phyloP scores from a whole-genome alignment of 2,888 invertebrate species.

The Drosophila ustulata region DNA sequence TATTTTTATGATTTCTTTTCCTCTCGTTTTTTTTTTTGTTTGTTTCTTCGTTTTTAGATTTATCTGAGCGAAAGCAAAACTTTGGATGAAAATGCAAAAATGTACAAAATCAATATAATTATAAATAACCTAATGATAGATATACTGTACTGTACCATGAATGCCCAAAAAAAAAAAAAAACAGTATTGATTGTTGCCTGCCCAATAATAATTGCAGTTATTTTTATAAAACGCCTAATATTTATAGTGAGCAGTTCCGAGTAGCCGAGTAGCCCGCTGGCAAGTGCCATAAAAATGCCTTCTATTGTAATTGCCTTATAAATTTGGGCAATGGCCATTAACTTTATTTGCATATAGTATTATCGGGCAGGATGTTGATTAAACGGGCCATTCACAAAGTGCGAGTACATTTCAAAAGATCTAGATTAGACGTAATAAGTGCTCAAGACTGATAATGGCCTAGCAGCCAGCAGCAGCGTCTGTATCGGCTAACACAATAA shows the following conservation, averaged over 20 bases:
- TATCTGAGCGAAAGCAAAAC: conserved; percentile 17
- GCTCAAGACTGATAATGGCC: conserved; percentile 56
- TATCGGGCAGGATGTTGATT: conserved; percentile 75
- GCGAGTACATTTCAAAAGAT: conserved; percentile 63
- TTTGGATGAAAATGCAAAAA: conserved; percentile 18
- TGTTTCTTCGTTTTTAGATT: conserved; percentile 22
- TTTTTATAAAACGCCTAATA: not conserved
- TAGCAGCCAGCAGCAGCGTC: conserved; percentile 26
- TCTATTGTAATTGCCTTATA: conserved; percentile 30
- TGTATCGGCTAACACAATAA: conserved; percentile 50
- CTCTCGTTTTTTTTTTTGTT: not conserved
- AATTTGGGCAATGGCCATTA: conserved; percentile 34
- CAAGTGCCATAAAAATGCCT: conserved; percentile 28
- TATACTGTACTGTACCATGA: no score
- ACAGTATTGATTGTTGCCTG: not conserved
- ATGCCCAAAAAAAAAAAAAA: no score
- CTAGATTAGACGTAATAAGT: conserved; percentile 67
- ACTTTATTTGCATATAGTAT: conserved; percentile 66
- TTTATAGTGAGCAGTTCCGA: conserved; percentile 10
- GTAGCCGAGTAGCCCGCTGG: not conserved
- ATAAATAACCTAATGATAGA: not conserved
- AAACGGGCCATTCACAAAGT: conserved; percentile 27
- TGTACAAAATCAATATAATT: conserved; percentile 2
- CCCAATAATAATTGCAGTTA: no score
- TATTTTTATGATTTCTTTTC: conserved; percentile 19